Percentiles rank a stretch among this genome's conserved stretches.
Evolutionary conservation across 2,797 vertebrate species (phyloP).

Genomic region (Pteropus rufus): DNA sequence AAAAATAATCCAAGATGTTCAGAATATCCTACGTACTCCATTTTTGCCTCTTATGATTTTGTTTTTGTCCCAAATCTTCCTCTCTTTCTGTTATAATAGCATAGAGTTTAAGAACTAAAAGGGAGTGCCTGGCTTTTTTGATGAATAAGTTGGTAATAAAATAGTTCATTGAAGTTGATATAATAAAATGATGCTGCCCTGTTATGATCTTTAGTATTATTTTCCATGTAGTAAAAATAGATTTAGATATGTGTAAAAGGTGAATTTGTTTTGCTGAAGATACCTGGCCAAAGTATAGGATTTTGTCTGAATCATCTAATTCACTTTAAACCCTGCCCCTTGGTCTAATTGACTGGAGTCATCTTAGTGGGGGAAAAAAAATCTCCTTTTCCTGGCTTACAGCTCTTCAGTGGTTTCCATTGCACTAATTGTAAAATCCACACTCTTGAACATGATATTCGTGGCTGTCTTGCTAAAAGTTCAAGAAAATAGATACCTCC

Average conservation of each 20-base stretch:
- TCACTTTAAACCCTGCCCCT: background rate
- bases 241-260: conserved; percentile 6
- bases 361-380: background rate
- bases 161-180: background rate
- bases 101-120: background rate
- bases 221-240: background rate
- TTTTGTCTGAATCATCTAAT: background rate
- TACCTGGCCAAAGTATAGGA: background rate
- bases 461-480: background rate
- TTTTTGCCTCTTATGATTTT: background rate
- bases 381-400: background rate
- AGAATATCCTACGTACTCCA: background rate
- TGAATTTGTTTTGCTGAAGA: background rate
- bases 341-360: background rate
- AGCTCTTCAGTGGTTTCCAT: background rate
- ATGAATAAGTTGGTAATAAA: background rate
- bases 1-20: conserved; percentile 15
- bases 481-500: background rate
- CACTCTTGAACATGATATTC: background rate
- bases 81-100: background rate
- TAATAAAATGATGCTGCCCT: background rate
- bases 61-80: background rate
- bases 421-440: background rate
- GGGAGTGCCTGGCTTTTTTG: background rate
- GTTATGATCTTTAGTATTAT: background rate